Evolutionary conservation across 1,140 invertebrate species (phyloP), one percentile per base, ranked within the genome.

Genomic region (Ctenoplectra terminalis): DNA sequence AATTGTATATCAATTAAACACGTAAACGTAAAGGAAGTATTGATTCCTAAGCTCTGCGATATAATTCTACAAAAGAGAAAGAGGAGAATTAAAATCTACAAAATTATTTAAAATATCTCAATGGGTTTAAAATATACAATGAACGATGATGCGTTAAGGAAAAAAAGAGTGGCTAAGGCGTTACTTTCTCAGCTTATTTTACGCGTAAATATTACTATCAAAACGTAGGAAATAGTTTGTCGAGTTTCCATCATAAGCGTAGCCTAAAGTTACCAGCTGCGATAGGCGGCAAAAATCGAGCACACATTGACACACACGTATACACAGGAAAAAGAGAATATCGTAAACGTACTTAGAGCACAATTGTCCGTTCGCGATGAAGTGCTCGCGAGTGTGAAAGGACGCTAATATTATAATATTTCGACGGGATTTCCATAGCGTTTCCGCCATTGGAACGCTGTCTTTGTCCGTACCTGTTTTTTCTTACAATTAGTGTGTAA

Each of bases 391-490:
- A 73, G 26, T 71, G 64, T 71, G 29, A 63, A 37, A 52, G 81
- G 48, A 78, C 64, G 48, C 75, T 82, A 60, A 29, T 43, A 26
- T 60, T 56, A n/a, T n/a, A 63, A 63, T 29, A 52, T 34, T 40
- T 79, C 60, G 50, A 64, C 40, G n/a, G 43, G 60, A 64, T 80
- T 83, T 56, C 26, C 69, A 67, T 69, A 61, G 56, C 56, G 60
- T 58, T n/a, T 74, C 54, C n/a, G 6, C 15, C 29, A 52, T 69
- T 23, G 56, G 40, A 72, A 52, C 70, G 69, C 52, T 67, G 70
- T 82, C 74, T 82, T 70, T 77, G 58, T 76, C 64, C 80, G 79
- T 84, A 82, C 73, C 67, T 81, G 72, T 77, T 60, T 82, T 82
- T 84, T 84, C 71, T 75, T 81, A 77, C 80, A 66, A 76, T 60